Base-by-base conservation (phyloP, 1,140 invertebrate genomes). In the Micrasema minimum region DNA sequence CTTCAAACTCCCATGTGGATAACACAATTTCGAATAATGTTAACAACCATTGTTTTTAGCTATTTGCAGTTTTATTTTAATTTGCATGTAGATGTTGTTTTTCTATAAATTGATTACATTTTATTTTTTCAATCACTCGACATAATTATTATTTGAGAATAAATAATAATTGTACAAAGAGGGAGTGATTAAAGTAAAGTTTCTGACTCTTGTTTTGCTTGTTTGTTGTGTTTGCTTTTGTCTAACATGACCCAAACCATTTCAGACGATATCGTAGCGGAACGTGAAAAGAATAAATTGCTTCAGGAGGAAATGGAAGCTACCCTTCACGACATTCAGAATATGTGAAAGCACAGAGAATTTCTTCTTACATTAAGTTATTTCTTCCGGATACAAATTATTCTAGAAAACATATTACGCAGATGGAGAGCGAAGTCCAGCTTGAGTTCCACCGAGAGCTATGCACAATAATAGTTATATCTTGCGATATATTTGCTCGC, bases 271-370 rank as follows among this genome's bases (percentile, higher is more conserved):
- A 90, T 99, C 82, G 87, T 96, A 82, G 87, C 90, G 79, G 96
- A 97, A 88, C 95, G 94, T 87, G 93, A 95, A 87, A 96, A 96
- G 89, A 97, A 96, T 89, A 97, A 96, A 90, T 86, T 94, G 83
- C 91, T 99, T 78, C 93, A 96, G 85, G 94, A 97, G 83, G 98
- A 99, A 85, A 98, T 99, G 94, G 97, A 99, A 86, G 92, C 94
- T 79, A 99, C 97, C 80, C 92, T 99, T 86, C 95, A 98, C 90
- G 96, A 99, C 88, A 97, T 99, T 87, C 96, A 98, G 88, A 98
- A 97, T 87, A 97, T 98, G 95, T 98, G 95, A 92, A 90, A 81
- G 53, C 43, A 22, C 23, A 59, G 45, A 69, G 46, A 62, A 61
- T 50, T 26, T 16, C 18, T 51, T 51, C 35, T 22, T 41, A 53